Percentiles rank a stretch among this genome's conserved stretches.
phyloP scores from a whole-genome alignment of 2,888 invertebrate genomes.

The Trissolcus brochymenae region DNA sequence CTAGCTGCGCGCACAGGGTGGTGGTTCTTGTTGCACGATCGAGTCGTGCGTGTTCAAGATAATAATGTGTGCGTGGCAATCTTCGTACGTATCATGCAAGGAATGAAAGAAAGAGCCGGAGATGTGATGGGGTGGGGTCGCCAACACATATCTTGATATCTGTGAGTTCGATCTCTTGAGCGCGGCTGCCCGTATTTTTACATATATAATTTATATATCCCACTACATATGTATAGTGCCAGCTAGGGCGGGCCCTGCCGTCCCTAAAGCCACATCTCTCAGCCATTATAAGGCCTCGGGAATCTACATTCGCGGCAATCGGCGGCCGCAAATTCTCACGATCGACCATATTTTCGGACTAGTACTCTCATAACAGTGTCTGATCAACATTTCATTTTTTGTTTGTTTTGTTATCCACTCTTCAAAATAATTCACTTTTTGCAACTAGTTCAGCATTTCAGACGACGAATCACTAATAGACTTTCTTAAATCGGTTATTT shows the following conservation, averaged over 20 bases:
- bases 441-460: no score
- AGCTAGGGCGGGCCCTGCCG: constrained; percentile 58
- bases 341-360: constrained; percentile 47
- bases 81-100: constrained; percentile 41
- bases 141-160: constrained; percentile 72
- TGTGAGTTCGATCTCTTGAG: constrained; percentile 69
- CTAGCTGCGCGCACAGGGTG: constrained; percentile 34
- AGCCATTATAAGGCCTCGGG: constrained; percentile 58
- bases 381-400: constrained; percentile 13
- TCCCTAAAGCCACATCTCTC: constrained; percentile 44
- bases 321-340: constrained; percentile 59
- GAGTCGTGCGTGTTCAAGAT: constrained; percentile 54
- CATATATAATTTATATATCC: constrained; percentile 75
- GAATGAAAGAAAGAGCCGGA: constrained; percentile 35
- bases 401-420: no score
- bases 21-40: constrained; percentile 39
- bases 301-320: constrained; percentile 60
- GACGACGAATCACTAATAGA: no score
- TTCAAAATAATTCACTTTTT: no score
- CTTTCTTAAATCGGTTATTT: no score
- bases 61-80: constrained; percentile 44
- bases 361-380: constrained; percentile 31
- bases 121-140: constrained; percentile 61
- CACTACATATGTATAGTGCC: constrained; percentile 60
- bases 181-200: constrained; percentile 71